Conservation (phyloP, 2,113 vertebrate genomes). For the Epinephelus lanceolatus region DNA sequence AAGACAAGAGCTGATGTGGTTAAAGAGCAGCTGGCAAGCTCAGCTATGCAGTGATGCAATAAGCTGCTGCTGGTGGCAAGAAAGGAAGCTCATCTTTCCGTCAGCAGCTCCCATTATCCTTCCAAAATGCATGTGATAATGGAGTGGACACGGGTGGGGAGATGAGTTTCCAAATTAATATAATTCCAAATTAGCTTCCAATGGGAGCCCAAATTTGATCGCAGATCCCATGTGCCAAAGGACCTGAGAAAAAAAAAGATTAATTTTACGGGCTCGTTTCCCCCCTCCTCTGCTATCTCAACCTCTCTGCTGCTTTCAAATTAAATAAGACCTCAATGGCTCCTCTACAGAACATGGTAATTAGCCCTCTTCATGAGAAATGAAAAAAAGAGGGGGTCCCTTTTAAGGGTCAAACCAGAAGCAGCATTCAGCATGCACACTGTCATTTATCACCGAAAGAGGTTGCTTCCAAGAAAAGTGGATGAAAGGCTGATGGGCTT, state of each 20-base stretch:
- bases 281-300: conserved; percentile 66
- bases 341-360: conserved; percentile 81
- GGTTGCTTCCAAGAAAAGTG: conserved; percentile 75
- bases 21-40: conserved; percentile 50
- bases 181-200: conserved; percentile 62
- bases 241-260: conserved; percentile 69
- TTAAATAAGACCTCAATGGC: conserved; percentile 82
- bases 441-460: conserved; percentile 81
- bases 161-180: conserved; percentile 63
- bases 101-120: conserved; percentile 4
- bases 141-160: conserved; percentile 7
- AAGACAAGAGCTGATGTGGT: conserved; percentile 41
- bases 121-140: conserved; percentile 24
- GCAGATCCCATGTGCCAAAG: conserved; percentile 56
- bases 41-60: conserved; percentile 47
- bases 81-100: conserved; percentile 17
- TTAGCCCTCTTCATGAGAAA: conserved; percentile 81
- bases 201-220: conserved; percentile 68
- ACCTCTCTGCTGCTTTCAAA: conserved; percentile 70
- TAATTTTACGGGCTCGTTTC: conserved; percentile 69
- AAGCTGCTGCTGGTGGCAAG: conserved; percentile 9
- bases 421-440: conserved; percentile 75
- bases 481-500: conserved; percentile 73
- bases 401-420: conserved; percentile 76
- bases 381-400: conserved; percentile 67